Percentiles rank a stretch among this genome's conserved stretches.
Evolutionary conservation across 2,797 vertebrate genomes (phyloP).

Genomic region (Lemur catta): DNA sequence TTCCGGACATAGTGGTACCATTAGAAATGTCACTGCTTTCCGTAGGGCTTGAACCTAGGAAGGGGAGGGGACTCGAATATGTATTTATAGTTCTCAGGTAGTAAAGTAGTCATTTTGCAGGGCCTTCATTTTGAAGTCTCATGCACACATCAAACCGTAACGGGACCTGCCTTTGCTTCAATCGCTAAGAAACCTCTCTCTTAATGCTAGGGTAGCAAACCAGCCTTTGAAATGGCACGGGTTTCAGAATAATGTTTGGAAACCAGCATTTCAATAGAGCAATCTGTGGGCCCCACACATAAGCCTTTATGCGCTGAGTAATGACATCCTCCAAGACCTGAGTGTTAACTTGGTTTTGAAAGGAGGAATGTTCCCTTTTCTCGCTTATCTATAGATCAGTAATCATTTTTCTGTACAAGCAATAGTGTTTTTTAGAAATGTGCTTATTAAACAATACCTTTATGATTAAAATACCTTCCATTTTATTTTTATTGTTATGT

Average conservation of each 20-base stretch:
- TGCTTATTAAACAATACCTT: not conserved
- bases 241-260: conserved; percentile 15
- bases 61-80: not conserved
- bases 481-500: not conserved
- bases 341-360: conserved; percentile 37
- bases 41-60: not conserved
- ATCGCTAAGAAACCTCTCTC: not conserved
- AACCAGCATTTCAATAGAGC: not conserved
- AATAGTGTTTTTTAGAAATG: not conserved
- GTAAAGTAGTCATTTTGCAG: not conserved
- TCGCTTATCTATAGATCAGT: conserved; percentile 22
- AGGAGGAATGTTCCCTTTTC: not conserved
- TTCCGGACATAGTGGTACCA: not conserved
- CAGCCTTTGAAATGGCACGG: not conserved
- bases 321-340: not conserved
- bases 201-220: not conserved
- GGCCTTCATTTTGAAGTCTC: not conserved
- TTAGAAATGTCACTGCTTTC: not conserved
- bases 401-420: not conserved
- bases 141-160: not conserved
- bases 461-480: conserved; percentile 27
- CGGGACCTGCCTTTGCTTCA: not conserved
- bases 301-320: not conserved
- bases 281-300: not conserved
- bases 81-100: not conserved